Evolutionary conservation across 2,797 vertebrate species (phyloP).

Genomic region (Simalia tracyae): DNA sequence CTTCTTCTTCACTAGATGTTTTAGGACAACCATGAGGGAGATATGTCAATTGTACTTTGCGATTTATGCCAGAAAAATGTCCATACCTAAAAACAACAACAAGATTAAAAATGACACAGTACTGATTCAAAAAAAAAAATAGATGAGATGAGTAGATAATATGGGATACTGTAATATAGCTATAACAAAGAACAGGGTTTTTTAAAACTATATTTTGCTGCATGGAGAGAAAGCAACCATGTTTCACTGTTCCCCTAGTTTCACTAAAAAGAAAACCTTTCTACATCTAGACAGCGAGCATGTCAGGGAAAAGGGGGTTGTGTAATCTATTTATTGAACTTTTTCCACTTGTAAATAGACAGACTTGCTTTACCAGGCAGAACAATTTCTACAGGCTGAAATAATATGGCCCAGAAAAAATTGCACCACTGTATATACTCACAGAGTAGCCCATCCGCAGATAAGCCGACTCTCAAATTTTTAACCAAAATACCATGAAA

Average conservation of each 20-base stretch:
- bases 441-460: too few relatives aligned
- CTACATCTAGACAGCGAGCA: background rate
- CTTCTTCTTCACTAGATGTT: slow-evolving; percentile 90
- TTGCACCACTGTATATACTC: too few relatives aligned
- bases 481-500: background rate
- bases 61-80: slow-evolving; percentile 91
- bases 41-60: slow-evolving; percentile 87
- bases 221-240: background rate
- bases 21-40: slow-evolving; percentile 89
- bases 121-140: background rate
- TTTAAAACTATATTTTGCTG: background rate
- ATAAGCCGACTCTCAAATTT: background rate
- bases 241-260: background rate
- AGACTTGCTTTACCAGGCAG: too few relatives aligned
- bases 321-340: background rate
- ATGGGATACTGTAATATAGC: background rate
- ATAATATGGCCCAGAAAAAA: too few relatives aligned
- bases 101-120: background rate
- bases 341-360: too few relatives aligned
- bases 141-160: background rate
- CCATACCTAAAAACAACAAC: slow-evolving; percentile 78
- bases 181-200: background rate
- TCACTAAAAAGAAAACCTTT: background rate
- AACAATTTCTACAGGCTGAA: too few relatives aligned
- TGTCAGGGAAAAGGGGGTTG: background rate